Base-by-base conservation (phyloP, 2,888 invertebrate species). In the Anthophora plumipes region DNA sequence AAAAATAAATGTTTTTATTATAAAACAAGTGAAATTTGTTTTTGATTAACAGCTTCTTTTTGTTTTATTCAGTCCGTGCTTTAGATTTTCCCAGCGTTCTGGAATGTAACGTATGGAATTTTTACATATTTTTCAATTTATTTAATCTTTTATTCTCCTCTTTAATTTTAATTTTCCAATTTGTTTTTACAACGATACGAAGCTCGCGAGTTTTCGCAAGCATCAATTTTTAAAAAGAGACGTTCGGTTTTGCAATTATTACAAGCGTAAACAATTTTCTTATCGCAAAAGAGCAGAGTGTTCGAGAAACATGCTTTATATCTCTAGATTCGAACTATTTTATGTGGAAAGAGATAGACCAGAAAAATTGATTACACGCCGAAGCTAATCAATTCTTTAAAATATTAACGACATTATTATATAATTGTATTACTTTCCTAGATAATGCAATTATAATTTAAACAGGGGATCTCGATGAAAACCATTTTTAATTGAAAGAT, bases 1-100 rank as follows among this genome's bases (percentile, higher is more conserved):
- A 20, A 69, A 50, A 77, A 80, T 80, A 80, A 77, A 81, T 12
- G 22, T 46, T 46, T 63, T 63, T 48, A 48, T 67, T 55, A 68
- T 11, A 22, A 66, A 66, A 46, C 37, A 8, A 14, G n/a, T 52
- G 37, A n/a, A 43, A 25, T 68, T n/a, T 68, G 22, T 54, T 67
- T 55, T 61, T 61, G 54, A 67, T 48, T 12, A 48, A 50, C 17
- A 31, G 17, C 17, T 63, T 48, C n/a, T n/a, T n/a, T n/a, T n/a
- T n/a, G n/a, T n/a, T 55, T 14, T 7, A 31, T 41, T 22, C 31
- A 25, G 25, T 22, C 31, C 5, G 20, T 20, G 0, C 2, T 37
- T n/a, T 20, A 11, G 20, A 52, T 66, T 61, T 22, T 43, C 8
- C n/a, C 7, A 57, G 5, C 17, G 31, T 17, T n/a, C 31, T 57